Evolutionary conservation across 2,113 vertebrate genomes (phyloP).

Genomic region (Nycticorax nycticorax): DNA sequence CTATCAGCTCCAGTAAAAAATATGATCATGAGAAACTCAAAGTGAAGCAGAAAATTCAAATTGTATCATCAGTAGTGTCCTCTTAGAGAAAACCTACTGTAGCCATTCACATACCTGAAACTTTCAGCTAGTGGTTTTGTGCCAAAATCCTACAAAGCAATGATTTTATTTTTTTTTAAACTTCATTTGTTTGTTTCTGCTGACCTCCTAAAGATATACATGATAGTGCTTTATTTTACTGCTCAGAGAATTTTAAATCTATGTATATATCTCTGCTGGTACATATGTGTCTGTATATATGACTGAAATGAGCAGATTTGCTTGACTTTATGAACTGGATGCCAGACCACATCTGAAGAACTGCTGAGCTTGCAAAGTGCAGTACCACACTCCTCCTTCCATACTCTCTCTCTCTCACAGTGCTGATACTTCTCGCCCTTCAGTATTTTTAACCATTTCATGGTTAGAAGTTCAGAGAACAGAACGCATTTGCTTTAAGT

Average conservation of each 20-base stretch:
- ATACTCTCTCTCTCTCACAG: conserved; percentile 3
- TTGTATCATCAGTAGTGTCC: not conserved
- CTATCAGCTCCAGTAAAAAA: not conserved
- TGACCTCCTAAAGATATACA: not conserved
- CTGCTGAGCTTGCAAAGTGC: conserved; percentile 80
- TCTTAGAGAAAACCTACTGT: not conserved
- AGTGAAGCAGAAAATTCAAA: not conserved
- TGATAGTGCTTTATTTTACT: not conserved
- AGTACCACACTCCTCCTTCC: conserved; percentile 51
- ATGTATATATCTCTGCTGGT: not conserved
- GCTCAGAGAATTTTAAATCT: not conserved
- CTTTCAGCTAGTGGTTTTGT: not conserved
- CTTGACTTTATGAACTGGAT: conserved; percentile 85
- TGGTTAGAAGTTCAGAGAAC: not conserved
- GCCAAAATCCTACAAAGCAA: not conserved
- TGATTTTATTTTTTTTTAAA: not conserved
- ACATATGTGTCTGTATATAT: conserved; percentile 2
- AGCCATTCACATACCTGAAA: not conserved
- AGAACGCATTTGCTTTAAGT: not conserved
- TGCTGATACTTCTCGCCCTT: conserved; percentile 6
- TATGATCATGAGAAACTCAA: not conserved
- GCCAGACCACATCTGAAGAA: conserved; percentile 91
- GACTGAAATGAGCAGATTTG: conserved; percentile 78
- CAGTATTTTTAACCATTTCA: conserved; percentile 41
- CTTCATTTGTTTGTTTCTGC: not conserved